These are phyloP conservation scores for Tromatobia lineatoria DNA, from an alignment of 2,888 invertebrate genomes.

Conservation along the genomic window DNA sequence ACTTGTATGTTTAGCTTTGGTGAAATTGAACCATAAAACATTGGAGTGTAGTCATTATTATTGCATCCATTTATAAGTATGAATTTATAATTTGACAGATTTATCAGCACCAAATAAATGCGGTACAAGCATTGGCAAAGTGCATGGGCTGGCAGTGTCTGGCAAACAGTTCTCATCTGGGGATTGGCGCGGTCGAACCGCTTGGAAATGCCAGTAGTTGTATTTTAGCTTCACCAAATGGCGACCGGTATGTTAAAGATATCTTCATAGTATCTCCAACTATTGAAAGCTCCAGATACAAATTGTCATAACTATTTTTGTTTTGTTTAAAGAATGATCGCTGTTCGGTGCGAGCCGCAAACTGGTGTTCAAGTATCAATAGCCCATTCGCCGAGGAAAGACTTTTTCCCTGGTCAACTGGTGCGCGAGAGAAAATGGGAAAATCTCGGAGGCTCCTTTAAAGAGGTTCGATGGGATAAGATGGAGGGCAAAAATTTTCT, in stretches of 20 bases:
- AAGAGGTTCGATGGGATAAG: conserved; percentile 95
- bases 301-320: not conserved
- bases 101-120: conserved; percentile 97
- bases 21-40: too few relatives aligned
- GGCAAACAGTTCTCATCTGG: conserved; percentile 95
- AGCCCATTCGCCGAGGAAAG: conserved; percentile 95
- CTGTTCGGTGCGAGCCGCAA: conserved; percentile 95
- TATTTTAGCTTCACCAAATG: conserved; percentile 95
- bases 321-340: conserved; percentile 89
- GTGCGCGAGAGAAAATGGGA: conserved; percentile 98
- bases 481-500: conserved; percentile 98
- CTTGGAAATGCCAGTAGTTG: conserved; percentile 97
- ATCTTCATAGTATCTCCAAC: not conserved
- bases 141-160: conserved; percentile 98
- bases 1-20: too few relatives aligned
- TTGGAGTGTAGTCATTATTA: too few relatives aligned
- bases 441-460: conserved; percentile 96
- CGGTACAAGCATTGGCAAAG: conserved; percentile 95
- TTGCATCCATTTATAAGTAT: too few relatives aligned
- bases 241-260: conserved; percentile 87
- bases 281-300: not conserved
- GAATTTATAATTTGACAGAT: conserved; percentile 87
- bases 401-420: conserved; percentile 94
- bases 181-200: conserved; percentile 96
- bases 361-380: conserved; percentile 95